phyloP scores from a whole-genome alignment of 2,113 vertebrate species.

The Coryphaenoides rupestris region DNA sequence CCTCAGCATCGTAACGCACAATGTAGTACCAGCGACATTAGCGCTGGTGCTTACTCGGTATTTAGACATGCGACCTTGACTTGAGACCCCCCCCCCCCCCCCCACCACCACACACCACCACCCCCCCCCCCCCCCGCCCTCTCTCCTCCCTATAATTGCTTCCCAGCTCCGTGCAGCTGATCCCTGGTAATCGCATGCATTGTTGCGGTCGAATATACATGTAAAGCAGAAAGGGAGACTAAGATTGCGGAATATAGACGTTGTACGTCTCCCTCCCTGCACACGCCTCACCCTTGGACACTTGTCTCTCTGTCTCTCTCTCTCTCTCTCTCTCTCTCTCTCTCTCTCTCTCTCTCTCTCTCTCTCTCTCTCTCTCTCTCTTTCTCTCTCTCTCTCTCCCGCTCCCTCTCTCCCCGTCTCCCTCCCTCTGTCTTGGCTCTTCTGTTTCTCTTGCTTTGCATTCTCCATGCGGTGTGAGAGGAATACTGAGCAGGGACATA shows the following conservation, averaged over 20 bases:
- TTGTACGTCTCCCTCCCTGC: background rate
- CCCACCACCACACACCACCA: too few relatives aligned
- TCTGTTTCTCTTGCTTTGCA: background rate
- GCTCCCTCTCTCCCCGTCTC: background rate
- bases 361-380: background rate
- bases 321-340: background rate
- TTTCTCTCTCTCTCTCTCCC: background rate
- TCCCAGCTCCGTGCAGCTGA: background rate
- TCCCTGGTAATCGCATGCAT: background rate
- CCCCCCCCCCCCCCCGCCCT: background rate
- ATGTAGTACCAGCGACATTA: too few relatives aligned
- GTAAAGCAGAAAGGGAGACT: background rate
- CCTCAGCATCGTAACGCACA: too few relatives aligned
- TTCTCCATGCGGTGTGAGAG: constrained; percentile 19
- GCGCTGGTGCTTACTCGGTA: too few relatives aligned
- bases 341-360: background rate
- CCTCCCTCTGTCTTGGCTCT: background rate
- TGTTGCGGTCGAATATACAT: background rate
- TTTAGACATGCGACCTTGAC: too few relatives aligned
- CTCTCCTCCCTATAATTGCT: background rate
- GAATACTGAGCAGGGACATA: constrained; percentile 42
- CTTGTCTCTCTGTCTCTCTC: background rate
- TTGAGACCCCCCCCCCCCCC: too few relatives aligned
- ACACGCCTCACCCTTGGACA: too few relatives aligned
- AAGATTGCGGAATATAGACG: background rate